Percentiles rank a stretch among this genome's conserved stretches.
Evolutionary conservation across 2,797 vertebrate genomes (phyloP).

Genomic region (Hylomyscus alleni): DNA sequence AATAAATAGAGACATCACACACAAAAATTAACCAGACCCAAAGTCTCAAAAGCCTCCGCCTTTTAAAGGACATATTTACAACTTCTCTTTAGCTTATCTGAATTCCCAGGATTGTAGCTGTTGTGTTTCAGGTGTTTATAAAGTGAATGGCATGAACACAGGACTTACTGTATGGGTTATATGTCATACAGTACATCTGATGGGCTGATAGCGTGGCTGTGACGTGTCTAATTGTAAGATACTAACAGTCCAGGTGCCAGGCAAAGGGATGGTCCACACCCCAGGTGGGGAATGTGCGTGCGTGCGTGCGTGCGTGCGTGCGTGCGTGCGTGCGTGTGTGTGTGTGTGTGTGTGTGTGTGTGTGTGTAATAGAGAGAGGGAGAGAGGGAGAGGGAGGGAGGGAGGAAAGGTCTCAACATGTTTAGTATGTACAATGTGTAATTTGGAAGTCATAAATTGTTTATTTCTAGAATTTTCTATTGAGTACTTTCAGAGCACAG

Average conservation of each 20-base stretch:
- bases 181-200: background rate
- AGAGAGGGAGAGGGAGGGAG: no score
- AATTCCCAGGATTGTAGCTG: no score
- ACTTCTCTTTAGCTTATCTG: background rate
- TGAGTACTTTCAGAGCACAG: background rate
- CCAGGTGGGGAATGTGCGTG: background rate
- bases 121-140: background rate
- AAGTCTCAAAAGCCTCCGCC: background rate
- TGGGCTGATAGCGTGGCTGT: no score
- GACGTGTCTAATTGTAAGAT: no score
- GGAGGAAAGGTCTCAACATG: background rate
- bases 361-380: no score
- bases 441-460: background rate
- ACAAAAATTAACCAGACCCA: background rate
- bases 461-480: background rate
- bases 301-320: background rate
- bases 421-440: background rate
- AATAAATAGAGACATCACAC: background rate
- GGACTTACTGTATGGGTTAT: background rate
- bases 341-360: background rate
- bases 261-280: background rate
- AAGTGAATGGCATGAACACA: background rate
- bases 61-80: background rate
- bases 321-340: background rate
- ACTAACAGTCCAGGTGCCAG: background rate